Evolutionary conservation across 1,140 invertebrate genomes (phyloP).

Genomic region (Monochamus saltuarius): DNA sequence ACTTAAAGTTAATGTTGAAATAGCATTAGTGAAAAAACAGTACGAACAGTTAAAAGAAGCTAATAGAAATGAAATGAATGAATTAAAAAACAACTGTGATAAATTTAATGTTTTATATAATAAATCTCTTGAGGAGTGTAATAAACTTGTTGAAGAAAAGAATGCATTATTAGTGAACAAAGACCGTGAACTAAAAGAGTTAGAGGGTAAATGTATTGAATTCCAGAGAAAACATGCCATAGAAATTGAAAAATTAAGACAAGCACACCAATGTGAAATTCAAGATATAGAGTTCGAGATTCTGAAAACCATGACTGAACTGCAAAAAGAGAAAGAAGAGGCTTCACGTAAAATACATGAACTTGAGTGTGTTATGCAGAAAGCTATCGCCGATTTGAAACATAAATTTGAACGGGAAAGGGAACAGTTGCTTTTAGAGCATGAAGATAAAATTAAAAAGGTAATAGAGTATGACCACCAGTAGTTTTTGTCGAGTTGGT

Average conservation of each 20-base stretch:
- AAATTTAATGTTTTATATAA: slow-evolving; percentile 5
- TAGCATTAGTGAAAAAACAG: slow-evolving; percentile 11
- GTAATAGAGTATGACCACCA: slow-evolving; percentile 44
- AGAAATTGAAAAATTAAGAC: slow-evolving; percentile 31
- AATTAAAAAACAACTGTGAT: slow-evolving; percentile 12
- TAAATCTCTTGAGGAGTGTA: slow-evolving; percentile 3
- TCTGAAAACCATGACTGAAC: slow-evolving; percentile 35
- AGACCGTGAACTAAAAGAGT: slow-evolving; percentile 6
- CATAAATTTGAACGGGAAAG: slow-evolving; percentile 38
- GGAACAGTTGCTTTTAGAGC: slow-evolving; percentile 36
- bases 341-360: slow-evolving; percentile 23
- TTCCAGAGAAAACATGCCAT: slow-evolving; percentile 13
- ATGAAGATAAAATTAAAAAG: slow-evolving; percentile 47
- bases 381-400: slow-evolving; percentile 45
- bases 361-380: slow-evolving; percentile 27
- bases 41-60: slow-evolving; percentile 9
- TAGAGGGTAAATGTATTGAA: slow-evolving; percentile 8
- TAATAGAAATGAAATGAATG: slow-evolving; percentile 9
- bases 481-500: too few relatives aligned
- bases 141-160: slow-evolving; percentile 2
- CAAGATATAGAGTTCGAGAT: slow-evolving; percentile 42
- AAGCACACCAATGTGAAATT: slow-evolving; percentile 37
- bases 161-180: not conserved
- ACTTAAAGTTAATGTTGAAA: slow-evolving; percentile 18
- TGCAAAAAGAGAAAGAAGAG: slow-evolving; percentile 35